A percentile compares a stretch with the other conserved stretches of the same genome.
These are phyloP conservation scores for Gambusia affinis DNA, from an alignment of 2,113 vertebrate species.

Conservation along the genomic window DNA sequence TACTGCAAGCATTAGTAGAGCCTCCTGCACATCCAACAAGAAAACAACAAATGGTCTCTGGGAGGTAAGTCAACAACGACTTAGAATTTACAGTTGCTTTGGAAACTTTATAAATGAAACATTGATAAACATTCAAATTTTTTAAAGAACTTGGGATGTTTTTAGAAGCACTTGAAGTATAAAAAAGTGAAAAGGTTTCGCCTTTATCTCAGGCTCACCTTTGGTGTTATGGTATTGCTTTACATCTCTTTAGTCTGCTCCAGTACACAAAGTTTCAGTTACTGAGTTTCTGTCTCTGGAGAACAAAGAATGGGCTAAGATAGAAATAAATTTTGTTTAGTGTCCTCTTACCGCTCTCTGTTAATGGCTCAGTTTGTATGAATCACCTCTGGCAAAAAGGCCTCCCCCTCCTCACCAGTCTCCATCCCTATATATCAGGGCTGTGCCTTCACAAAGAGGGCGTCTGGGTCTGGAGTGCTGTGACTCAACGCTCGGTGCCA, in stretches of 20 bases:
- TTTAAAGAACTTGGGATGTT: too few species aligned
- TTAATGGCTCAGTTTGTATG: conserved; percentile 56
- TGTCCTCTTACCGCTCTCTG: conserved; percentile 44
- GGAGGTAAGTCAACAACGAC: too few species aligned
- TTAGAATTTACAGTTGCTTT: too few species aligned
- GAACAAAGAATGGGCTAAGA: conserved; percentile 45
- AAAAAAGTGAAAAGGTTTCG: neutral
- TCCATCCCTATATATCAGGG: conserved; percentile 62
- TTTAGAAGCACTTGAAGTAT: too few species aligned
- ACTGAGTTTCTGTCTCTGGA: conserved; percentile 53
- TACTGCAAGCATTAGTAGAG: too few species aligned
- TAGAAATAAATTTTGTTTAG: conserved; percentile 59
- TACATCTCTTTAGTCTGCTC: conserved; percentile 27
- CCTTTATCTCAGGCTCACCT: neutral
- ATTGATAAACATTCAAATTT: too few species aligned
- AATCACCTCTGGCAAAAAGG: conserved; percentile 75
- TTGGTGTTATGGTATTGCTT: conserved; percentile 7
- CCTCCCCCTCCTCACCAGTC: conserved; percentile 53
- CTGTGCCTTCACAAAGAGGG: conserved; percentile 55
- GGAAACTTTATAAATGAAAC: too few species aligned
- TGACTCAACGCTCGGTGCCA: conserved; percentile 72
- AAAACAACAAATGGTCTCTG: too few species aligned
- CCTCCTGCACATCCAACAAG: too few species aligned
- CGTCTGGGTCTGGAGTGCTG: conserved; percentile 39
- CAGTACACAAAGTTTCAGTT: conserved; percentile 36